A percentile compares a stretch with the other conserved stretches of the same genome.
Conservation (phyloP, 2,113 vertebrate genomes). For the Parotia lawesii region DNA sequence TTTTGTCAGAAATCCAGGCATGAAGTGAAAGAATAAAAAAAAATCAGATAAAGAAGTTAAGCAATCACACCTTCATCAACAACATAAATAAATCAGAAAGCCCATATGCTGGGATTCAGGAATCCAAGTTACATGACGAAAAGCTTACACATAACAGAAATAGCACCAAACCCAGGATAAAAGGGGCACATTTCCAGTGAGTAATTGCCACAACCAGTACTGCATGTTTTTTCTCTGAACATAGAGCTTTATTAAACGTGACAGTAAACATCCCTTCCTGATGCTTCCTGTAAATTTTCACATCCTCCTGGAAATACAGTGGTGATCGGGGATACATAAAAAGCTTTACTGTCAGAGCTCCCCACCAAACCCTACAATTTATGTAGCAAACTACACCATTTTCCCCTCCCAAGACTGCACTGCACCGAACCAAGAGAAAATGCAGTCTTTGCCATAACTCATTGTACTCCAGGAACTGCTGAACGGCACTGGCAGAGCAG, state of each 20-base stretch:
- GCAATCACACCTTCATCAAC: slow-evolving; percentile 15
- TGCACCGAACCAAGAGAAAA: background rate
- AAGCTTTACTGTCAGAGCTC: background rate
- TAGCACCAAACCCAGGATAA: background rate
- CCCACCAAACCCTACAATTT: background rate
- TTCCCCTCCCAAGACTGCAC: background rate
- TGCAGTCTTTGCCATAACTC: background rate
- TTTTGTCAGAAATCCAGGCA: slow-evolving; percentile 42
- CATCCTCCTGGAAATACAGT: background rate
- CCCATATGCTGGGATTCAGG: slow-evolving; percentile 33
- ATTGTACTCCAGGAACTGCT: background rate
- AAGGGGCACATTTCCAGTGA: background rate
- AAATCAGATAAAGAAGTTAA: slow-evolving; percentile 23
- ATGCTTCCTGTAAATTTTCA: background rate
- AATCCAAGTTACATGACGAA: background rate
- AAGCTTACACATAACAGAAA: background rate
- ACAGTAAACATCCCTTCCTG: background rate
- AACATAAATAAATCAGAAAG: slow-evolving; percentile 57
- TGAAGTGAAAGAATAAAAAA: slow-evolving; percentile 42
- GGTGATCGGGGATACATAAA: background rate
- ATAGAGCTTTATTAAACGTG: background rate
- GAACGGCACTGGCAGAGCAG: background rate
- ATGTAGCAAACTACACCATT: background rate
- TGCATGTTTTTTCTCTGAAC: background rate
- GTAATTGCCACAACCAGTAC: background rate